Conservation (phyloP, 1,140 invertebrate species). For the Heliothis virescens region DNA sequence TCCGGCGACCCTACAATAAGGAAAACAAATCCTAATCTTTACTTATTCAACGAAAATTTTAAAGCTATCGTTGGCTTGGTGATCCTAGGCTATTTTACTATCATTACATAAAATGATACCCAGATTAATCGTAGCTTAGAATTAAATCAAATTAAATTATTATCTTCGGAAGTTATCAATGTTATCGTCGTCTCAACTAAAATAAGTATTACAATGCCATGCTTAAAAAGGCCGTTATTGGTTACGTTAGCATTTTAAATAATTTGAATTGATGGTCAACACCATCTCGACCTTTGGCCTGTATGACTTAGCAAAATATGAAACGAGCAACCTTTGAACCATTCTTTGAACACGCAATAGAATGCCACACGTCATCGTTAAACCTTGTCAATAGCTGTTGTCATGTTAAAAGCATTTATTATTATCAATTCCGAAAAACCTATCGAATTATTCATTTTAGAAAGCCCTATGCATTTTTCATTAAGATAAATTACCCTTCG, state of each 20-base stretch:
- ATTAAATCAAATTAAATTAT: too few relatives aligned
- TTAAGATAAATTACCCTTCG: neutral
- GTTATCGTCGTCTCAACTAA: too few relatives aligned
- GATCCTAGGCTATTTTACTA: neutral
- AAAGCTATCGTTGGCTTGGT: too few relatives aligned
- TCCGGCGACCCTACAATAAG: neutral
- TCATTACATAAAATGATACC: neutral
- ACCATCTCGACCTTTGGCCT: neutral
- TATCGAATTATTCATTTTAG: too few relatives aligned
- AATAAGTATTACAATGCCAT: too few relatives aligned
- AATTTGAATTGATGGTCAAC: neutral
- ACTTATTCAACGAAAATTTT: neutral
- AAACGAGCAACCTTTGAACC: neutral
- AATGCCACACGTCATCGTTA: neutral
- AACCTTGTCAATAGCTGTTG: neutral
- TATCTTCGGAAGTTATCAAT: too few relatives aligned
- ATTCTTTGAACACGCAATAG: conserved; percentile 8
- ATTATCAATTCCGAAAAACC: neutral
- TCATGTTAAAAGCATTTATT: neutral
- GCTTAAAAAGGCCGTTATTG: too few relatives aligned
- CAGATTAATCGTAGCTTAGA: too few relatives aligned
- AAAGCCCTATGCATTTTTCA: too few relatives aligned
- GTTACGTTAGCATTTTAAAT: neutral
- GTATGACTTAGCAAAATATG: conserved; percentile 9
- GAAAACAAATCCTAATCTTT: neutral